A percentile compares a stretch with the other conserved stretches of the same genome.
Evolutionary conservation across 92 coral and sea anemone genomes (phyloP).

Genomic region (Meandrina meandrites): DNA sequence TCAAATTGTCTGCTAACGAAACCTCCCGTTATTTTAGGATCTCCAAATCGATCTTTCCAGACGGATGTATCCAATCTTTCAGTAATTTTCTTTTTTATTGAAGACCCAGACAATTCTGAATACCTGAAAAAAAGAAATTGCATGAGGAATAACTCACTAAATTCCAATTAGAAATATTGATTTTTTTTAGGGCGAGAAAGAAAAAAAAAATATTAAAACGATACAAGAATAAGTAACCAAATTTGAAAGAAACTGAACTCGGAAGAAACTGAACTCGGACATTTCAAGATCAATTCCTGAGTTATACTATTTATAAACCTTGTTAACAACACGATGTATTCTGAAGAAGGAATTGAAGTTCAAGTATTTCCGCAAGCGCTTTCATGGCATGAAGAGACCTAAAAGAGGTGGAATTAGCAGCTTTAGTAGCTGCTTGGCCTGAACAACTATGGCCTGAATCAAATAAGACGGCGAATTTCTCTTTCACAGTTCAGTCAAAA

Average conservation of each 20-base stretch:
- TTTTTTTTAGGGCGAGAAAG: too few species aligned
- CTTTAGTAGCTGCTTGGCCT: background rate
- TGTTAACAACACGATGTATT: background rate
- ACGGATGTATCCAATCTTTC: background rate
- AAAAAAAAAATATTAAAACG: too few species aligned
- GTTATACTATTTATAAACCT: background rate
- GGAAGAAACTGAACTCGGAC: background rate
- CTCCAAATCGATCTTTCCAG: background rate
- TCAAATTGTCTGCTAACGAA: background rate
- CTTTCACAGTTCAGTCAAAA: background rate
- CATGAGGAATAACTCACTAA: too few species aligned
- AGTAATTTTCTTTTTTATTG: background rate
- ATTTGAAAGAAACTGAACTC: background rate
- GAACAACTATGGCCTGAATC: too few species aligned
- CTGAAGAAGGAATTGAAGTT: background rate
- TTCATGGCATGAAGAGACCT: background rate
- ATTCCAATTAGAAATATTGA: too few species aligned
- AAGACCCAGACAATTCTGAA: background rate
- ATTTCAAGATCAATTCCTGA: background rate
- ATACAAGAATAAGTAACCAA: background rate
- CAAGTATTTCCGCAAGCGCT: background rate
- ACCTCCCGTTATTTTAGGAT: background rate
- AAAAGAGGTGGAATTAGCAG: background rate
- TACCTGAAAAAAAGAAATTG: background rate
- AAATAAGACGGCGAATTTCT: background rate